Evolutionary conservation across 1,140 invertebrate genomes (phyloP).

Genomic region (Ptiloglossa arizonensis): DNA sequence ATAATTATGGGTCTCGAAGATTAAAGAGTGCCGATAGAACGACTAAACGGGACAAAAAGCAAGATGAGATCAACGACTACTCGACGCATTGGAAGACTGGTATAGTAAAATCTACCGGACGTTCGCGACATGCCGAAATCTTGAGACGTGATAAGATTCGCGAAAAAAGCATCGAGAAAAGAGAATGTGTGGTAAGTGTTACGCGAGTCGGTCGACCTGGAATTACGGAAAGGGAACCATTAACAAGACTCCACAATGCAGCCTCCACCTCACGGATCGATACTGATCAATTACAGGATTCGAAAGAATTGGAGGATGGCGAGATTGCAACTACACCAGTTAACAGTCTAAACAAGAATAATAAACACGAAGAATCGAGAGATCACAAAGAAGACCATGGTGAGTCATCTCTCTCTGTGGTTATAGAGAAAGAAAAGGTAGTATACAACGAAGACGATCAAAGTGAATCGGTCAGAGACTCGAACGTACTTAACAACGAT

Average conservation of each 20-base stretch:
- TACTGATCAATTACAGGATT: neutral
- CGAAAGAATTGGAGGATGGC: conserved; percentile 35
- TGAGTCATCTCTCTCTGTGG: neutral
- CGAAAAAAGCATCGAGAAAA: neutral
- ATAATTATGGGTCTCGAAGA: neutral
- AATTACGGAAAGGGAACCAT: neutral
- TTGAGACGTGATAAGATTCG: neutral
- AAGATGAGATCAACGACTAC: neutral
- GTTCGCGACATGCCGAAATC: neutral
- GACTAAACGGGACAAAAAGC: neutral
- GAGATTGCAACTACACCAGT: conserved; percentile 33
- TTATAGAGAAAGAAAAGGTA: neutral
- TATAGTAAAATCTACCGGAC: neutral
- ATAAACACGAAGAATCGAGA: neutral
- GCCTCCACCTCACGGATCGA: neutral
- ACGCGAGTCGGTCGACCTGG: too few species aligned
- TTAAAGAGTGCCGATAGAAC: neutral
- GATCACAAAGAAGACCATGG: neutral
- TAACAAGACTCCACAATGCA: neutral
- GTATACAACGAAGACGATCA: neutral
- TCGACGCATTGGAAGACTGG: neutral
- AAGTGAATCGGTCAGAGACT: neutral
- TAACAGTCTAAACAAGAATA: neutral
- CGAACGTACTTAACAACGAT: neutral
- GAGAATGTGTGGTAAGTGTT: neutral